Percentiles rank a stretch among this genome's conserved stretches.
These are phyloP conservation scores for Lingula anatina DNA, from an alignment of 2,888 invertebrate species.

Conservation along the genomic window DNA sequence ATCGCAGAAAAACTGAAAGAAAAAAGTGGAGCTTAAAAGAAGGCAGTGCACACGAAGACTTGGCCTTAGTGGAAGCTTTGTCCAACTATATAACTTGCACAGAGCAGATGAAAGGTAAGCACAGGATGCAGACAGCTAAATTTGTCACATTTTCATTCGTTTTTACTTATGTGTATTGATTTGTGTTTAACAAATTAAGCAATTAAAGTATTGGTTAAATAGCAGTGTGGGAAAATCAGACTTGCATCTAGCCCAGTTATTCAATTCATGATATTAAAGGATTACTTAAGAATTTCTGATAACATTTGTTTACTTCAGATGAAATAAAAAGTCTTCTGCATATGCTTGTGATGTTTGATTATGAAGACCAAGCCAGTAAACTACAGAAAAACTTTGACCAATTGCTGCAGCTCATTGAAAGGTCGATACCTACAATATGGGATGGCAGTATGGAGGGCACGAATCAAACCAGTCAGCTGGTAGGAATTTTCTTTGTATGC, in stretches of 20 bases:
- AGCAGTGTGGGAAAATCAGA: background rate
- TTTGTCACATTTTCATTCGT: background rate
- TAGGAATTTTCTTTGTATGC: too few species aligned
- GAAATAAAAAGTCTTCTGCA: slow-evolving; percentile 38
- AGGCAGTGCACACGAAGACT: slow-evolving; percentile 84
- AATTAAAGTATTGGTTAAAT: background rate
- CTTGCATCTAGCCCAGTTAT: too few species aligned
- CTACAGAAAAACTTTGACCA: slow-evolving; percentile 58
- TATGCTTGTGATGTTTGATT: slow-evolving; percentile 39
- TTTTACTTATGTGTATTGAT: background rate
- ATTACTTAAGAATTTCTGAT: too few species aligned
- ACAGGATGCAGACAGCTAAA: background rate
- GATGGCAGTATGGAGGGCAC: background rate
- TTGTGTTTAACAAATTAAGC: background rate
- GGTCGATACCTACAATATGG: slow-evolving; percentile 64
- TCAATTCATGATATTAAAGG: too few species aligned
- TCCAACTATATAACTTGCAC: slow-evolving; percentile 63
- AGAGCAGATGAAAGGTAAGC: slow-evolving; percentile 57
- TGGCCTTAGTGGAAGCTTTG: slow-evolving; percentile 58
- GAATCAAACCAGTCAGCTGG: background rate
- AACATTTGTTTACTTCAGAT: slow-evolving; percentile 18
- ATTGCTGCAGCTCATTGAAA: slow-evolving; percentile 59
- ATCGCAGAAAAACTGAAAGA: slow-evolving; percentile 76
- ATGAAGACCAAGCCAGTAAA: slow-evolving; percentile 48
- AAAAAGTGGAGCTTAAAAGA: slow-evolving; percentile 80